phyloP scores from a whole-genome alignment of 2,113 vertebrate species.

The Pachycephala philippinensis region DNA sequence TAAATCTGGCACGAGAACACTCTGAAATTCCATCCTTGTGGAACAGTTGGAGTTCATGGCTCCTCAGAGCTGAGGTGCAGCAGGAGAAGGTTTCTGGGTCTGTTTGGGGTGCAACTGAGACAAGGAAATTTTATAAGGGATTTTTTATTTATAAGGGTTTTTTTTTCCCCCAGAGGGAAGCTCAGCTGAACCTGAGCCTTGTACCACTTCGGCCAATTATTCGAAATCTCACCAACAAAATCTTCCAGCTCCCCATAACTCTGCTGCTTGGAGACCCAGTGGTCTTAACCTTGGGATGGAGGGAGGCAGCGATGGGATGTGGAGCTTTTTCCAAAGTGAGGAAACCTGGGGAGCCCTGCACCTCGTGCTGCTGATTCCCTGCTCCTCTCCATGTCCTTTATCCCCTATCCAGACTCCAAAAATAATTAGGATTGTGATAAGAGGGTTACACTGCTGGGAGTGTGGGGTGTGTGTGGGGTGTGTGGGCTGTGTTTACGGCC shows the following conservation, averaged over 20 bases:
- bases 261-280: not conserved
- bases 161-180: not conserved
- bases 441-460: not conserved
- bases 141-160: not conserved
- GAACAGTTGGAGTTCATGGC: not conserved
- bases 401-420: not conserved
- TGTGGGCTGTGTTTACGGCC: accelerated
- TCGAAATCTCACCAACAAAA: not conserved
- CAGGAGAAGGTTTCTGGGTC: not conserved
- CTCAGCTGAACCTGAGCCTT: not conserved
- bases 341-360: not conserved
- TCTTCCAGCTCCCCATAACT: not conserved
- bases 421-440: accelerated
- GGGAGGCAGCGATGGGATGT: accelerated
- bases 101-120: not conserved
- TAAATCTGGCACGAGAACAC: not conserved
- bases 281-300: not conserved
- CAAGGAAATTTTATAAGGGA: not conserved
- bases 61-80: not conserved
- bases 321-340: not conserved
- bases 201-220: not conserved
- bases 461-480: accelerated
- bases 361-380: accelerated
- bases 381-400: not conserved
- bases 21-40: not conserved